These are phyloP conservation scores for Anolis apletophallus DNA, from an alignment of 2,797 vertebrate genomes.

Conservation along the genomic window DNA sequence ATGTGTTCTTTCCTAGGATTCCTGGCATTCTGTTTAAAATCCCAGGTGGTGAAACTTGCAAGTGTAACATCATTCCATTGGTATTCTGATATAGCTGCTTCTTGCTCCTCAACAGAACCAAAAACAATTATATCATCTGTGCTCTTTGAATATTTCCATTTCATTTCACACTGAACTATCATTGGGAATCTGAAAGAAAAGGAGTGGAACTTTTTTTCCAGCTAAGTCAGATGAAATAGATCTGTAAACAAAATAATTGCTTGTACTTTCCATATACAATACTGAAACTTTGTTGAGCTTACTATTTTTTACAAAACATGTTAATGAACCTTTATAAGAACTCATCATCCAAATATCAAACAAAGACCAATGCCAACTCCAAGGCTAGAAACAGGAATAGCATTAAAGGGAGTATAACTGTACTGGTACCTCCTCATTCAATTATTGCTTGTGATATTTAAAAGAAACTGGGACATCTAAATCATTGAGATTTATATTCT, in stretches of 20 bases:
- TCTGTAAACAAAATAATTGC: neutral
- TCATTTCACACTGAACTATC: neutral
- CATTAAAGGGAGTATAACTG: too few species aligned
- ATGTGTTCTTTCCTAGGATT: constrained; percentile 32
- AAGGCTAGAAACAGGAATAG: too few species aligned
- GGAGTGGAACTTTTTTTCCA: neutral
- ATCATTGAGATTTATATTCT: too few species aligned
- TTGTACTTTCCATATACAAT: too few species aligned
- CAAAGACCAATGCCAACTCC: too few species aligned
- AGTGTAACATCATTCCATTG: constrained; percentile 21
- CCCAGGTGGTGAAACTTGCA: constrained; percentile 41
- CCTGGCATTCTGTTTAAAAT: constrained; percentile 37
- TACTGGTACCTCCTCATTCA: too few species aligned
- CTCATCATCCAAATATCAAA: too few species aligned
- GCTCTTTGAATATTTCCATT: constrained; percentile 9
- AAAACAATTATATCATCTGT: constrained; percentile 17
- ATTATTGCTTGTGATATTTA: too few species aligned
- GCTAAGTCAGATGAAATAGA: neutral
- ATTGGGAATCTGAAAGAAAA: constrained; percentile 2
- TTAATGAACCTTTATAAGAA: too few species aligned
- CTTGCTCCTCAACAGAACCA: constrained; percentile 23
- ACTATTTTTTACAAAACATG: too few species aligned
- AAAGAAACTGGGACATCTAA: too few species aligned
- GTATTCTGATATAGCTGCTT: constrained; percentile 27
- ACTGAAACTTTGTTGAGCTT: too few species aligned